A percentile compares a stretch with the other conserved stretches of the same genome.
Evolutionary conservation across 2,888 invertebrate genomes (phyloP).

Genomic region (Agelastica alni): DNA sequence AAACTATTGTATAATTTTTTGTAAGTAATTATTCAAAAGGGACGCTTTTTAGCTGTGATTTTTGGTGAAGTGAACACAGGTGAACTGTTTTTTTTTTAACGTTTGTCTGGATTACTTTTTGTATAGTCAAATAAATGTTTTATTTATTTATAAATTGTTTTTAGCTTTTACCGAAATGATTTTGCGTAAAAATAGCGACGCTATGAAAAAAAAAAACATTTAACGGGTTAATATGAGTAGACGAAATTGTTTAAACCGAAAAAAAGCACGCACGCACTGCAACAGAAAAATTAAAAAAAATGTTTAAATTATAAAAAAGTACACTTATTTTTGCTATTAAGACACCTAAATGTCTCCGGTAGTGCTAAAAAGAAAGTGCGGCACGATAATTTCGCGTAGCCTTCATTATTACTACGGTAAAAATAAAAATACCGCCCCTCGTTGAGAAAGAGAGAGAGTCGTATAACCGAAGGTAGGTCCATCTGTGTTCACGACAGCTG

Average conservation of each 20-base stretch:
- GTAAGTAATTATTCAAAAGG: too few relatives aligned
- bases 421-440: neutral
- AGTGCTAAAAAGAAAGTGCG: too few relatives aligned
- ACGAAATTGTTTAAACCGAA: too few relatives aligned
- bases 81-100: conserved; percentile 44
- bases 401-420: conserved; percentile 7
- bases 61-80: conserved; percentile 56
- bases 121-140: conserved; percentile 31
- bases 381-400: conserved; percentile 7
- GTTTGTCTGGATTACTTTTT: conserved; percentile 27
- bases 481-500: conserved; percentile 62
- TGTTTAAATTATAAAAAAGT: too few relatives aligned
- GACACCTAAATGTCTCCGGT: too few relatives aligned
- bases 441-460: conserved; percentile 1
- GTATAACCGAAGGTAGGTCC: conserved; percentile 52
- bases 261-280: too few relatives aligned
- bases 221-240: too few relatives aligned
- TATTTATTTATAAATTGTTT: conserved; percentile 25
- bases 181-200: too few relatives aligned
- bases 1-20: too few relatives aligned
- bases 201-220: too few relatives aligned
- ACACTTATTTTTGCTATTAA: too few relatives aligned
- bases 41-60: conserved; percentile 52
- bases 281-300: neutral
- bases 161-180: conserved; percentile 24